Evolutionary conservation across 1,140 invertebrate genomes (phyloP).

Genomic region (Bombus sibiricus): DNA sequence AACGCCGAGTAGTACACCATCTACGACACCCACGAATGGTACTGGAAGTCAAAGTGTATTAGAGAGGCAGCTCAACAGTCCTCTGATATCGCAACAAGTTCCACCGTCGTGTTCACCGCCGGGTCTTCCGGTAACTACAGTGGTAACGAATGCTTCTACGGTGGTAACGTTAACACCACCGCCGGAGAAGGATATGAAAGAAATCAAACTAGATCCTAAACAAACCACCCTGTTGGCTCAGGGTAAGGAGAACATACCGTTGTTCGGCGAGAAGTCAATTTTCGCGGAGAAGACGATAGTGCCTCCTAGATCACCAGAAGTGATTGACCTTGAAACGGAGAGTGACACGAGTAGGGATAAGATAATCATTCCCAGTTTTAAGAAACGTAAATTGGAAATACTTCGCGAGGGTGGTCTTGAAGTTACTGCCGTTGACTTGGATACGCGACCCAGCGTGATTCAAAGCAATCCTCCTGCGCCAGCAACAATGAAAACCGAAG

Average conservation of each 20-base stretch:
- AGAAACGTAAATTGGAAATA: slow-evolving; percentile 89
- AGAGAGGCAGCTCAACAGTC: slow-evolving; percentile 79
- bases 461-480: slow-evolving; percentile 70
- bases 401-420: slow-evolving; percentile 88
- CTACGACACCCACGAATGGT: slow-evolving; percentile 72
- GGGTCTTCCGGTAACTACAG: slow-evolving; percentile 71
- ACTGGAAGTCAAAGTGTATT: slow-evolving; percentile 74
- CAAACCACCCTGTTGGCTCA: slow-evolving; percentile 80
- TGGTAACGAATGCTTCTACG: slow-evolving; percentile 78
- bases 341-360: slow-evolving; percentile 77
- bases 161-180: slow-evolving; percentile 78
- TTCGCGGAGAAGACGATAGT: slow-evolving; percentile 74
- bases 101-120: slow-evolving; percentile 73
- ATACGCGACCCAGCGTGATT: slow-evolving; percentile 73
- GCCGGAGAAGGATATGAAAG: slow-evolving; percentile 79
- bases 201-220: slow-evolving; percentile 78
- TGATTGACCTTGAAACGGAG: slow-evolving; percentile 85
- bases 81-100: slow-evolving; percentile 77
- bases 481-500: slow-evolving; percentile 65
- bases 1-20: slow-evolving; percentile 74
- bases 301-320: slow-evolving; percentile 84
- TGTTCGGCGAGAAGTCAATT: slow-evolving; percentile 79
- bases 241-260: slow-evolving; percentile 84
- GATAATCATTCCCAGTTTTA: slow-evolving; percentile 82
- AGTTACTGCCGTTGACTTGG: slow-evolving; percentile 85